Conservation (phyloP, 1,140 invertebrate genomes). For the Zophobas atratus region DNA sequence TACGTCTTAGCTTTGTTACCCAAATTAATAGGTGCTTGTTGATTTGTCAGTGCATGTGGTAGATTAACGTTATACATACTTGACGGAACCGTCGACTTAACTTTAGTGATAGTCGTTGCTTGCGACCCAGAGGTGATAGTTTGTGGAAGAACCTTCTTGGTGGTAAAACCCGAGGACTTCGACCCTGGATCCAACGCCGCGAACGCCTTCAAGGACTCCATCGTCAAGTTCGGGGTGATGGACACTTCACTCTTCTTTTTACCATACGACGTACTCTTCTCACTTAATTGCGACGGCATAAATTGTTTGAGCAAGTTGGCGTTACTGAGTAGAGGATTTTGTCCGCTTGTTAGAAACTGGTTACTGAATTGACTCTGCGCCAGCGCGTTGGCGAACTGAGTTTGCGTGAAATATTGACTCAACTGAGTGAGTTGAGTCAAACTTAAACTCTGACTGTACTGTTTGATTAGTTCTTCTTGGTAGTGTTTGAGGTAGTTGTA, state of each 20-base stretch:
- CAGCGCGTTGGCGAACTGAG: conserved; percentile 53
- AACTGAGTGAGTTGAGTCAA: conserved; percentile 58
- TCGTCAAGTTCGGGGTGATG: not conserved
- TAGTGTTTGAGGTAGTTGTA: conserved; percentile 64
- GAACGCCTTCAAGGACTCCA: conserved; percentile 4
- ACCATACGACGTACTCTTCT: not conserved
- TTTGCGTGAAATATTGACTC: conserved; percentile 55
- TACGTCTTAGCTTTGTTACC: conserved; percentile 11
- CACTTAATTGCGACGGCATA: conserved; percentile 12
- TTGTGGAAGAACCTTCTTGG: conserved; percentile 32
- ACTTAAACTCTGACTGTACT: conserved; percentile 64
- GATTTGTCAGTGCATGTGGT: not conserved
- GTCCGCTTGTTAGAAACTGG: conserved; percentile 50
- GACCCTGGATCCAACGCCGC: conserved; percentile 2
- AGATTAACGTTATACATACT: conserved; percentile 46
- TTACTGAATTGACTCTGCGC: conserved; percentile 49
- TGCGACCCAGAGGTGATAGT: conserved; percentile 19
- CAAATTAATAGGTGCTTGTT: conserved; percentile 27
- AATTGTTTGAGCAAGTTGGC: conserved; percentile 48
- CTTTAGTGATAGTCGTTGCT: conserved; percentile 21
- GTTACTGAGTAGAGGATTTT: conserved; percentile 47
- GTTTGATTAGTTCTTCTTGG: conserved; percentile 64
- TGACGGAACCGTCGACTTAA: not conserved
- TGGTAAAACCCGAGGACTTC: conserved; percentile 2
- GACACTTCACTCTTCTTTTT: conserved; percentile 12